Conservation (phyloP, 2,888 invertebrate species). For the Agrochola lota region DNA sequence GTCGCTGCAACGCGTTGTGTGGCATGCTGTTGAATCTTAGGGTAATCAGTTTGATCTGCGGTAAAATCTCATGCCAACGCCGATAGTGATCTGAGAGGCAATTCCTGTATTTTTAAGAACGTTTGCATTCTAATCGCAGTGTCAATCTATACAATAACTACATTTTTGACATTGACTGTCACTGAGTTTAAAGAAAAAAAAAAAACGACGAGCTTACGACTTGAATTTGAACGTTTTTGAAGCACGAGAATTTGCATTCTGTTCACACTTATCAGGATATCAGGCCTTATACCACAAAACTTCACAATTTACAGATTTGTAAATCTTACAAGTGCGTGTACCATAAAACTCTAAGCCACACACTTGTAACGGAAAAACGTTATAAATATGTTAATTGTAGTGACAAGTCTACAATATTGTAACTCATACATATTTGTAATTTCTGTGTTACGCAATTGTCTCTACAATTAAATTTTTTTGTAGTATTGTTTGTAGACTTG, state of each 20-base stretch:
- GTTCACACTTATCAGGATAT: not conserved
- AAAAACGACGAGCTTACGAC: not conserved
- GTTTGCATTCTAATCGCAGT: not conserved
- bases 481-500: too few species aligned
- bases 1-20: conserved; percentile 14
- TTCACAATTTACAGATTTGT: too few species aligned
- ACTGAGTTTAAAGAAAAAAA: not conserved
- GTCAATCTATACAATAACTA: not conserved
- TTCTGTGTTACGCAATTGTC: too few species aligned
- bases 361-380: too few species aligned
- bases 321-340: too few species aligned
- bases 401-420: too few species aligned
- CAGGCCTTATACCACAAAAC: too few species aligned
- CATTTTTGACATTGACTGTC: not conserved
- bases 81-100: not conserved
- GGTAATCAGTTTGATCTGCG: not conserved
- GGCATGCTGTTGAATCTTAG: not conserved
- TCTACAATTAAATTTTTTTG: too few species aligned
- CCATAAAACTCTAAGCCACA: too few species aligned
- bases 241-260: not conserved
- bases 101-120: not conserved
- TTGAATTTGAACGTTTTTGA: not conserved
- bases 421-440: too few species aligned
- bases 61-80: conserved; percentile 1
- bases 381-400: too few species aligned